Base-by-base conservation (phyloP, 1,140 invertebrate genomes). In the Sycophaga agraensis region DNA sequence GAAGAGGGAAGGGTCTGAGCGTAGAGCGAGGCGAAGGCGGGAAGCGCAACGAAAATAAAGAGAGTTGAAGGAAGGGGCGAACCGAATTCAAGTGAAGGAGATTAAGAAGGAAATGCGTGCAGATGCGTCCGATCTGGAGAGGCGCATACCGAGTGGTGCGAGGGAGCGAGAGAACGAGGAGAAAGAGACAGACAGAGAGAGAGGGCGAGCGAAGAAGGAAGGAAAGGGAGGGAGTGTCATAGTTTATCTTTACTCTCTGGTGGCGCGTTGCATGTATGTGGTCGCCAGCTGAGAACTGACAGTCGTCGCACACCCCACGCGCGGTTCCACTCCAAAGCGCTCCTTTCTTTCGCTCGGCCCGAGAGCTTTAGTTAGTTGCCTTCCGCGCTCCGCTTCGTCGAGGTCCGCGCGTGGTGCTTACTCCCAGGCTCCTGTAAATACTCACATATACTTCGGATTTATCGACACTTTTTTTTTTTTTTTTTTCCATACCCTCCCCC, bases 251-350 rank as follows among this genome's bases (percentile, higher is more conserved):
- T 39, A 43, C 45, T n/a, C n/a, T 39, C 31, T 39, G 22, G 34
- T 39, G 21, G 34, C 35, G 28, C 40, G 28, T 3, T 8, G 37
- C 12, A 16, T 12, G 21, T 49, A 31, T 14, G 12, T 21, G 55
- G n/a, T 11, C 49, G 48, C 54, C 64, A 63, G 64, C 64, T 63
- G 64, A 66, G 53, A 26, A 4, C 17, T 45, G 40, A 45, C 26
- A 56, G 12, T 40, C 39, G 24, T 56, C 43, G 46, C 58, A n/a
- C n/a, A 70, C 58, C 68, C 70, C 66, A 70, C 72, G 66, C 69
- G 65, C 65, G 26, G 42, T 63, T 60, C 53, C 53, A n/a, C n/a
- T n/a, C n/a, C n/a, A n/a, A n/a, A n/a, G n/a, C n/a, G 59, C 45
- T 46, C 58, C 39, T 16, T 53, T 24, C 37, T 16, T 62, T 46